These are phyloP conservation scores for Anas acuta DNA, from an alignment of 2,797 vertebrate genomes.

Conservation along the genomic window DNA sequence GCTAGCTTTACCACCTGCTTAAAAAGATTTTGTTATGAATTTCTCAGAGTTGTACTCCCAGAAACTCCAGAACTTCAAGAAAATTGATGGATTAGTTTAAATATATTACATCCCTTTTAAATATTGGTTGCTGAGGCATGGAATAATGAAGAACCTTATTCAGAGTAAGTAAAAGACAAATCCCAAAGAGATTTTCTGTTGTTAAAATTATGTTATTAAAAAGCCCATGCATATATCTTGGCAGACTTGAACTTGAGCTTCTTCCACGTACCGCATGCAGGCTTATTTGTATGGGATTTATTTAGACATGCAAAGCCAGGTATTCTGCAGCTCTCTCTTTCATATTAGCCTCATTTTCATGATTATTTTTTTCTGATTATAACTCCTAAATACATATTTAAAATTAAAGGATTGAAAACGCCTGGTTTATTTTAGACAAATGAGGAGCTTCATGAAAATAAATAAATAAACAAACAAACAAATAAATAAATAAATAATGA, in stretches of 20 bases:
- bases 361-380: not conserved
- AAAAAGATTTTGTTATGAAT: not conserved
- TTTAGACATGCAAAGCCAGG: not conserved
- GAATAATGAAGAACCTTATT: not conserved
- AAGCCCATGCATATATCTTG: not conserved
- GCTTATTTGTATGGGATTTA: not conserved
- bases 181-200: not conserved
- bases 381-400: not conserved
- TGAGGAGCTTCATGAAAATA: not conserved
- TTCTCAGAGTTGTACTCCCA: not conserved
- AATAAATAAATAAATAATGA: not conserved
- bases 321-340: not conserved
- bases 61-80: slow-evolving; percentile 3
- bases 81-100: not conserved
- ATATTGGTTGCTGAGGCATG: not conserved
- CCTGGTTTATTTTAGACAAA: not conserved
- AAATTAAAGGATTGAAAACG: not conserved
- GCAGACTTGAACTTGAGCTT: not conserved
- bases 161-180: not conserved
- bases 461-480: not conserved
- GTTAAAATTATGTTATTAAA: not conserved
- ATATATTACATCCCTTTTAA: not conserved
- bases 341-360: not conserved
- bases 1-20: not conserved
- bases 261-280: not conserved